phyloP scores from a whole-genome alignment of 2,888 invertebrate species.

The Mellilla xanthometata region DNA sequence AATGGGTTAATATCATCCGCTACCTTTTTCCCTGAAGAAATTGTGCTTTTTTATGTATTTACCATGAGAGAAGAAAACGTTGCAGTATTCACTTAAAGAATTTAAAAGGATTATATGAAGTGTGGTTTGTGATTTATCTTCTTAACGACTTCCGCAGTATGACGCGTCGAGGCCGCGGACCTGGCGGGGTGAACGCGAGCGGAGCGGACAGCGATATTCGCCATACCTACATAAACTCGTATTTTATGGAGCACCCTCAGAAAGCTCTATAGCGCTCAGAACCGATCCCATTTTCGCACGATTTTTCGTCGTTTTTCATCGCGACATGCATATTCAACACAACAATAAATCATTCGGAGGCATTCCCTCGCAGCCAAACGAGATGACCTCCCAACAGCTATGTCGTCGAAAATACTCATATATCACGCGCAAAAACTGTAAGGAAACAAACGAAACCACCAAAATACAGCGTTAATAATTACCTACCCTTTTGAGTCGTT shows the following conservation, averaged over 20 bases:
- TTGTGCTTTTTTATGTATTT: slow-evolving; percentile 23
- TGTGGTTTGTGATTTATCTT: slow-evolving; percentile 70
- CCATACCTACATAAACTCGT: too few relatives aligned
- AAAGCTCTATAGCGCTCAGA: slow-evolving; percentile 14
- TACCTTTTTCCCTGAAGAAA: slow-evolving; percentile 12
- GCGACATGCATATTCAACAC: slow-evolving; percentile 80
- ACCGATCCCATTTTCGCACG: slow-evolving; percentile 48
- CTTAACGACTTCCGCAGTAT: slow-evolving; percentile 70
- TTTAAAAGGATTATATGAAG: slow-evolving; percentile 66
- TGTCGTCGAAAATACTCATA: slow-evolving; percentile 59
- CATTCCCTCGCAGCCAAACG: slow-evolving; percentile 63
- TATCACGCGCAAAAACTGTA: slow-evolving; percentile 62
- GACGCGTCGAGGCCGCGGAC: slow-evolving; percentile 44
- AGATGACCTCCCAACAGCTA: slow-evolving; percentile 71
- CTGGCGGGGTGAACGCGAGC: slow-evolving; percentile 23
- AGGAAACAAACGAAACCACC: slow-evolving; percentile 72
- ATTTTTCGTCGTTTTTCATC: slow-evolving; percentile 78
- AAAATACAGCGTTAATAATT: slow-evolving; percentile 77
- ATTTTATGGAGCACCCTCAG: neutral
- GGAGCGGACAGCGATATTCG: slow-evolving; percentile 25
- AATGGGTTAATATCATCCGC: slow-evolving; percentile 21
- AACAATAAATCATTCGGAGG: slow-evolving; percentile 76
- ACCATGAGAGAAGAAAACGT: slow-evolving; percentile 40
- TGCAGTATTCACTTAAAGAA: slow-evolving; percentile 50
- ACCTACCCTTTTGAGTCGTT: slow-evolving; percentile 74